Conservation (phyloP, 2,888 invertebrate species). For the Oscheius sp. region DNA sequence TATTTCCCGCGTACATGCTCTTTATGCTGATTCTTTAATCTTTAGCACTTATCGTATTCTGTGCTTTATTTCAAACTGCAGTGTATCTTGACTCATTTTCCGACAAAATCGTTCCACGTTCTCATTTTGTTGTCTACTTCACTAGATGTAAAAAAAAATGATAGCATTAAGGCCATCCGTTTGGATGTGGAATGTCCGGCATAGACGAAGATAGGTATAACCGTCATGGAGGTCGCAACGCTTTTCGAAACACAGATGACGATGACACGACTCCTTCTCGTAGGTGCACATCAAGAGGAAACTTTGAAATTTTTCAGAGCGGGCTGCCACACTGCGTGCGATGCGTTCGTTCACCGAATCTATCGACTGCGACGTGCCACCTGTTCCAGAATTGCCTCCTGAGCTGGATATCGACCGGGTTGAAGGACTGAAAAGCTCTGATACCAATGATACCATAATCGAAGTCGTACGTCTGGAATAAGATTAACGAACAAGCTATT, state of each 20-base stretch:
- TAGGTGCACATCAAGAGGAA: slow-evolving; percentile 6
- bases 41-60: no score
- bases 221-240: slow-evolving; percentile 59
- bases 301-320: slow-evolving; percentile 37
- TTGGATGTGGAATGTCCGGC: slow-evolving; percentile 41
- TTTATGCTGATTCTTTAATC: no score
- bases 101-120: background rate
- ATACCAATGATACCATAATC: slow-evolving; percentile 70
- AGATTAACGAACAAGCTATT: background rate
- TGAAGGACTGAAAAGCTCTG: slow-evolving; percentile 54
- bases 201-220: slow-evolving; percentile 42
- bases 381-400: slow-evolving; percentile 63
- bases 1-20: no score
- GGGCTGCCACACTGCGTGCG: slow-evolving; percentile 58
- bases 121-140: background rate
- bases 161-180: slow-evolving; percentile 17
- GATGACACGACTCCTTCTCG: slow-evolving; percentile 45
- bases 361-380: slow-evolving; percentile 62
- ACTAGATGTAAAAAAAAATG: background rate
- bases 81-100: no score
- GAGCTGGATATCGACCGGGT: slow-evolving; percentile 62
- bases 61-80: no score
- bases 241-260: slow-evolving; percentile 50
- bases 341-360: slow-evolving; percentile 73
- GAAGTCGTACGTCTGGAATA: slow-evolving; percentile 54